phyloP scores from a whole-genome alignment of 2,888 invertebrate genomes.

The Drosophila barbarae region DNA sequence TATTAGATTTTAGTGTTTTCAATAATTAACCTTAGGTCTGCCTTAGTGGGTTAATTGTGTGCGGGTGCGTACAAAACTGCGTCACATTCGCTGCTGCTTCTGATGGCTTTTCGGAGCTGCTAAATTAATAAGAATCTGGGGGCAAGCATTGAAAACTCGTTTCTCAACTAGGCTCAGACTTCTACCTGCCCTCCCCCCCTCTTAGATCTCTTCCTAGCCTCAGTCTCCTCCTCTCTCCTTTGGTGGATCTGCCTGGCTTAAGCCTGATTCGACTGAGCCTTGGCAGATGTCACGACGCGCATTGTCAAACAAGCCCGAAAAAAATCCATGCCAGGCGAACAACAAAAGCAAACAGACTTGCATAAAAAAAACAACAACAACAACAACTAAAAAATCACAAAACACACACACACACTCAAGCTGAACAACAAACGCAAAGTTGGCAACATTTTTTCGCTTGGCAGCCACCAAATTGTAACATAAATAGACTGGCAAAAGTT shows the following conservation, averaged over 20 bases:
- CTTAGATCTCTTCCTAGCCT: not conserved
- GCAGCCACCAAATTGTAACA: slow-evolving; percentile 72
- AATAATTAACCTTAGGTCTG: not conserved
- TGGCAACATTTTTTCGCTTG: slow-evolving; percentile 71
- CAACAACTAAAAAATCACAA: slow-evolving; percentile 6
- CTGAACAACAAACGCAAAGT: slow-evolving; percentile 50
- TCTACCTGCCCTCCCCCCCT: no score
- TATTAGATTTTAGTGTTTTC: not conserved
- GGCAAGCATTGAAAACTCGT: slow-evolving; percentile 38
- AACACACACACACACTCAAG: slow-evolving; percentile 1
- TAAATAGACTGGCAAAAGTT: slow-evolving; percentile 70
- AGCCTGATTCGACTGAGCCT: slow-evolving; percentile 39
- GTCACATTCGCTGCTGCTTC: not conserved
- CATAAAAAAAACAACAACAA: not conserved
- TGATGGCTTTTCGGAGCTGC: slow-evolving; percentile 37
- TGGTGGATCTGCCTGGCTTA: slow-evolving; percentile 10
- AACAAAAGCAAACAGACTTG: slow-evolving; percentile 29
- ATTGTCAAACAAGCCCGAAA: slow-evolving; percentile 68
- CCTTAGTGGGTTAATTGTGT: slow-evolving; percentile 6
- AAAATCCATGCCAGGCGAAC: slow-evolving; percentile 28
- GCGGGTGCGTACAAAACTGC: slow-evolving; percentile 2
- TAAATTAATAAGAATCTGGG: slow-evolving; percentile 60
- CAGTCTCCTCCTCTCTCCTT: not conserved
- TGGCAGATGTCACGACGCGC: slow-evolving; percentile 78
- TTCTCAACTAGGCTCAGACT: slow-evolving; percentile 21